Evolutionary conservation across 2,113 vertebrate species (phyloP), one percentile per base, ranked within the genome.

Genomic region (Delphinus delphis): DNA sequence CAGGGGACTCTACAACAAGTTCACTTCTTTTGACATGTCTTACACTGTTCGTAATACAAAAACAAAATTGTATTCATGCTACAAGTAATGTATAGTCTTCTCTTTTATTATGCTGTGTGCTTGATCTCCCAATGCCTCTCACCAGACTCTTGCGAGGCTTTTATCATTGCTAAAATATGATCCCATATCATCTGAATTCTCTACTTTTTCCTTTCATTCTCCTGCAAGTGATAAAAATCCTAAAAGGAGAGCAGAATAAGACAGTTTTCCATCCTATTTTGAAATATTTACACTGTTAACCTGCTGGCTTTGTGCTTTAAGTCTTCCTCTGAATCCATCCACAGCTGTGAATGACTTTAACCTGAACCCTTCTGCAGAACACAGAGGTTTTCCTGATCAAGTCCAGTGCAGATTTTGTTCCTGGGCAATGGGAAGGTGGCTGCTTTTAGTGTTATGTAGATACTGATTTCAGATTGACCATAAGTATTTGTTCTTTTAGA

Each of bases 261-360:
- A 26, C 0, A 62, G 31, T 15, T 94, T 84, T 76, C 53, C 18
- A n/a, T 92, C 23, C 14, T 53, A 55, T 88, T 58, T 62, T 68
- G 47, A 11, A 88, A 70, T 44, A 85, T 14, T 60, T 65, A 18
- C 15, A 26, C n/a, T 70, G 31, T 55, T 85, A 62, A 50, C 70
- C 67, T 88, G 44, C 14, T 73, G 44, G 18, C 60, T 55, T 62
- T 80, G 21, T 80, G 44, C 58, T 90, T 92, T 86, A 90, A 41
- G 14, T 60, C 36, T 74, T 86, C 33, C 53, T 79, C 41, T 68
- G 47, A 85, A 68, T 85, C 58, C 47, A 5, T 47, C 23, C 55
- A 68, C 50, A 92, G 55, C 67, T 90, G 47, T 50, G 71, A 86
- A 70, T 58, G 71, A 83, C 74, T 84, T 96, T 95, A 84, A 84